Base-by-base conservation (phyloP, 2,888 invertebrate genomes). In the Bursaphelenchus okinawaensis region DNA sequence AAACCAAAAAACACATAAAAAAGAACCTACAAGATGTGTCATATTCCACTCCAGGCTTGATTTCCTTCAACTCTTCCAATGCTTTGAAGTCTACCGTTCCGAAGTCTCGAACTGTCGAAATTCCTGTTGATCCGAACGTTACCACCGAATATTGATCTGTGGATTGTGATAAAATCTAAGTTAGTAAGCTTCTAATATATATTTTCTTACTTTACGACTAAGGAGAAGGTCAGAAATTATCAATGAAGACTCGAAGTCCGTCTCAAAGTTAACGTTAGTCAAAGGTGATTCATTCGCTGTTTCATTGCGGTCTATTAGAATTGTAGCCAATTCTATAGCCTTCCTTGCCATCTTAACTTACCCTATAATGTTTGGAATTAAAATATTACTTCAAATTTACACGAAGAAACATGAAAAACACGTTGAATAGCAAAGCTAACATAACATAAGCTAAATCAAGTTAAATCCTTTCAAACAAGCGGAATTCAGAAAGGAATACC, bases 151-250 rank as follows among this genome's bases (percentile, higher is more conserved):
- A 66, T 9, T 55, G 58, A 28, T 66, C 72, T 0, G 24, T 24
- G 24, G 71, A 64, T 56, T 66, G 56, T 26, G 66, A 63, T 29
- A 71, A 71, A 28, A 71, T 66, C 71, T 71, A 23, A 63, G 67
- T 1, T 2, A 6, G 8, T 3, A 62, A 3, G 7, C 1, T 2
- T 24, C 12, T 7, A 26, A 24, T 12, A 61, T 16, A n/a, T 20
- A 12, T n/a, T 24, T 19, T 9, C 4, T 20, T 19, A 65, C 66
- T 28, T 65, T 65, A 29, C 66, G 66, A 27, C 67, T 55, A 12
- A 65, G 27, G 22, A 65, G 28, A 40, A 55, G 66, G 26, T 65
- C 66, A 6, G 56, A 26, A 20, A 65, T 58, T 23, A 19, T 12
- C n/a, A 24, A 19, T 1, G 50, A 54, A 20, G 28, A 23, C 16